phyloP scores from a whole-genome alignment of 2,113 vertebrate species.

The Prinia subflava region DNA sequence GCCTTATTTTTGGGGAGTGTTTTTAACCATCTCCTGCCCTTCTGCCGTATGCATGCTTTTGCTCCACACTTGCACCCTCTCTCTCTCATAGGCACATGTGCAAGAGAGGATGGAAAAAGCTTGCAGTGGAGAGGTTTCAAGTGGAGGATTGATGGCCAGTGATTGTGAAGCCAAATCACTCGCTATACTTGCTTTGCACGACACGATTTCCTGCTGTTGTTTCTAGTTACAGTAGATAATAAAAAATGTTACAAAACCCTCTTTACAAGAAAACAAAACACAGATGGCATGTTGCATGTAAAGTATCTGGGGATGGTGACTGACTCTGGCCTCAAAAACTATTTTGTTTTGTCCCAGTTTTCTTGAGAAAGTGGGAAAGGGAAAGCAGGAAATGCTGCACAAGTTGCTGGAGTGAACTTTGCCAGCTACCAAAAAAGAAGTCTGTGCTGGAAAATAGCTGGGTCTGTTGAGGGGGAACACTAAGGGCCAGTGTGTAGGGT shows the following conservation, averaged over 20 bases:
- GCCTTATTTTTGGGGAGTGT: not conserved
- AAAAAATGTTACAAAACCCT: slow-evolving; percentile 68
- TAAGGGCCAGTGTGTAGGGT: not conserved
- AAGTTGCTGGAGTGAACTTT: slow-evolving; percentile 29
- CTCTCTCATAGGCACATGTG: not conserved
- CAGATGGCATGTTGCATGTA: slow-evolving; percentile 64
- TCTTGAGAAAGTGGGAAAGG: slow-evolving; percentile 39
- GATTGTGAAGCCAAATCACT: slow-evolving; percentile 60
- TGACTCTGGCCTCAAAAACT: slow-evolving; percentile 38
- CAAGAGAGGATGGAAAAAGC: not conserved
- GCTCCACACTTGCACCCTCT: not conserved
- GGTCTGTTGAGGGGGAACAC: not conserved
- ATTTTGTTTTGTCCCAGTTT: slow-evolving; percentile 37
- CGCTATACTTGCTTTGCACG: slow-evolving; percentile 41
- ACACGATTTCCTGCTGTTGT: slow-evolving; percentile 65
- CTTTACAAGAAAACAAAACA: slow-evolving; percentile 74
- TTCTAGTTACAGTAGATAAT: slow-evolving; percentile 70
- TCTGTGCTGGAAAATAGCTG: not conserved
- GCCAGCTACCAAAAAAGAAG: not conserved
- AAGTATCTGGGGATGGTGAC: slow-evolving; percentile 66
- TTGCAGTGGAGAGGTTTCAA: slow-evolving; percentile 49
- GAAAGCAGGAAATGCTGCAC: not conserved
- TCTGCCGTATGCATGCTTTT: not conserved
- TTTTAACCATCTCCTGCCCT: not conserved
- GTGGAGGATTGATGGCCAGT: slow-evolving; percentile 52